These are phyloP conservation scores for Nematopogon swammerdamellus DNA, from an alignment of 2,888 invertebrate species.

Conservation along the genomic window DNA sequence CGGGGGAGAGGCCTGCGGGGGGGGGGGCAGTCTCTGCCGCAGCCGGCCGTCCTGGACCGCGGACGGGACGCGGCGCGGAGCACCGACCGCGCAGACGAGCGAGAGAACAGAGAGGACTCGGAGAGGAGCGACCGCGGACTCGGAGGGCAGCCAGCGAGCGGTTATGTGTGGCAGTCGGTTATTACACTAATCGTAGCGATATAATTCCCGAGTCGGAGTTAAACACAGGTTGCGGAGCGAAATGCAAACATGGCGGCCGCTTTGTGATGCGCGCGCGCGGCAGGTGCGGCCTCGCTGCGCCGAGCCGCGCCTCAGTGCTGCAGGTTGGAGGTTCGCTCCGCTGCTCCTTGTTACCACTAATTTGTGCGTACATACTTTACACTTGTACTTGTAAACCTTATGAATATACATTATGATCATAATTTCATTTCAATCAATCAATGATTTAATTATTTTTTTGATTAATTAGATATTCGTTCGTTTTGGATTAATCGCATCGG, in stretches of 20 bases:
- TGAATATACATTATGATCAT: too few relatives aligned
- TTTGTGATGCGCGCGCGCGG: constrained; percentile 43
- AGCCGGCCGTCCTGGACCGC: background rate
- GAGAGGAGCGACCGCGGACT: too few relatives aligned
- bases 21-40: constrained; percentile 9
- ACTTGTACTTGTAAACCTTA: too few relatives aligned
- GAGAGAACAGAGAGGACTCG: too few relatives aligned
- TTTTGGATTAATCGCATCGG: too few relatives aligned
- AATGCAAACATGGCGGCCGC: constrained; percentile 57
- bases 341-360: too few relatives aligned
- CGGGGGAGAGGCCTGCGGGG: constrained; percentile 19
- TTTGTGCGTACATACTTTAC: too few relatives aligned
- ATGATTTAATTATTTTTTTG: too few relatives aligned
- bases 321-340: too few relatives aligned
- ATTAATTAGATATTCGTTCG: too few relatives aligned
- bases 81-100: background rate
- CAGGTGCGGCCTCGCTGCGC: constrained; percentile 20
- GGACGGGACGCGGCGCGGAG: background rate
- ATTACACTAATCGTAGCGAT: constrained; percentile 57
- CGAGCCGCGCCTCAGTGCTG: too few relatives aligned
- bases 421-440: too few relatives aligned
- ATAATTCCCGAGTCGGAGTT: constrained; percentile 57
- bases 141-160: background rate
- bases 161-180: constrained; percentile 39
- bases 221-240: constrained; percentile 57